A percentile compares a stretch with the other conserved stretches of the same genome.
These are phyloP conservation scores for Heliornis fulica DNA, from an alignment of 2,113 vertebrate genomes.

Conservation along the genomic window DNA sequence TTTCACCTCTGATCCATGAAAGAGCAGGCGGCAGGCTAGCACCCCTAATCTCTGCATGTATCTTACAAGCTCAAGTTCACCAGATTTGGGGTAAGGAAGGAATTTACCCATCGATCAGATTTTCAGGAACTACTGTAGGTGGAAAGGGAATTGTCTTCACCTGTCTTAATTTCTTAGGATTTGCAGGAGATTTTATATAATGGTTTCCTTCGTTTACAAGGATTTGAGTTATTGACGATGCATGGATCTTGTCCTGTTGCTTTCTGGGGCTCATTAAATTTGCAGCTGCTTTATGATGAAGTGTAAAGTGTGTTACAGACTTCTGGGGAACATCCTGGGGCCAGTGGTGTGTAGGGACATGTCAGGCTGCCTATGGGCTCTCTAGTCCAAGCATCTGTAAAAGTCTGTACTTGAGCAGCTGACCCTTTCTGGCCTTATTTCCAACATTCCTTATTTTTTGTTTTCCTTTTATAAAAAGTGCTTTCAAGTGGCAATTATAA, in stretches of 20 bases:
- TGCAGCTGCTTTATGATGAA: constrained; percentile 48
- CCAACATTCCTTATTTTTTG: not conserved
- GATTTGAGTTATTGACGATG: not conserved
- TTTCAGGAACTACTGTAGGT: not conserved
- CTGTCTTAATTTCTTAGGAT: not conserved
- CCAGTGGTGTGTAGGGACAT: not conserved
- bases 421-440: not conserved
- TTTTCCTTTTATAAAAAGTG: not conserved
- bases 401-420: not conserved
- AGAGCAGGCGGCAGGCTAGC: not conserved
- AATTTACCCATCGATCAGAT: not conserved
- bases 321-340: not conserved
- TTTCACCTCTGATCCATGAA: constrained; percentile 19
- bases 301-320: not conserved
- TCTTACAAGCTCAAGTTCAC: not conserved
- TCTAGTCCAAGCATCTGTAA: not conserved
- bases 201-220: not conserved
- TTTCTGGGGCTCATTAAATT: not conserved
- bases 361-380: not conserved
- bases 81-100: not conserved
- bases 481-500: not conserved
- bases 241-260: not conserved
- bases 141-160: not conserved
- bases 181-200: not conserved
- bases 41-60: not conserved